A percentile compares a stretch with the other conserved stretches of the same genome.
phyloP scores from a whole-genome alignment of 2,888 invertebrate species.

The Argynnis bischoffii region DNA sequence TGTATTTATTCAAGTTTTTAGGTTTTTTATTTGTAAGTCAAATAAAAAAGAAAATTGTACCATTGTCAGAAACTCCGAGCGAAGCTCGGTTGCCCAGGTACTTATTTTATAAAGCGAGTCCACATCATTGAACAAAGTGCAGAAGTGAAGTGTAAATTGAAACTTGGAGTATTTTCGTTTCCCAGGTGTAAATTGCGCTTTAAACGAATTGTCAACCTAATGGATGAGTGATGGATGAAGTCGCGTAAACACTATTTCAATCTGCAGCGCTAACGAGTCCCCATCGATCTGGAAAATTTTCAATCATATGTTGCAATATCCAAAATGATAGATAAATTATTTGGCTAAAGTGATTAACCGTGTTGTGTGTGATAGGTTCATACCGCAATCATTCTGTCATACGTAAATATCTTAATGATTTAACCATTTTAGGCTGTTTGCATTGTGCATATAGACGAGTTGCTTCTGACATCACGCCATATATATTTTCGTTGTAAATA shows the following conservation, averaged over 20 bases:
- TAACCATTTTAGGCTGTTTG: background rate
- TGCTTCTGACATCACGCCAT: too few species aligned
- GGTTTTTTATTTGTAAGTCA: too few species aligned
- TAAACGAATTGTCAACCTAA: slow-evolving; percentile 48
- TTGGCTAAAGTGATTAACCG: slow-evolving; percentile 4
- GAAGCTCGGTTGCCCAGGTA: too few species aligned
- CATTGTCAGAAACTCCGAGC: too few species aligned
- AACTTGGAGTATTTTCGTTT: slow-evolving; percentile 38
- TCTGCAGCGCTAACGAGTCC: slow-evolving; percentile 46
- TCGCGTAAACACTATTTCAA: slow-evolving; percentile 44
- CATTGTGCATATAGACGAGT: too few species aligned
- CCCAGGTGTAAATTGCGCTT: slow-evolving; percentile 46
- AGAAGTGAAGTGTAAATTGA: slow-evolving; percentile 34
- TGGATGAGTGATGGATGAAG: slow-evolving; percentile 50
- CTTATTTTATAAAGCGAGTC: slow-evolving; percentile 4
- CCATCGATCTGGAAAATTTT: slow-evolving; percentile 42
- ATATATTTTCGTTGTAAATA: too few species aligned
- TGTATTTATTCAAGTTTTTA: too few species aligned
- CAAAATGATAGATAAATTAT: slow-evolving; percentile 18
- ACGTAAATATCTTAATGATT: background rate
- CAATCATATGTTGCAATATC: slow-evolving; percentile 13
- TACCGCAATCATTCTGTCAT: background rate
- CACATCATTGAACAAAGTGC: slow-evolving; percentile 13
- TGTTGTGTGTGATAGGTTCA: slow-evolving; percentile 5
- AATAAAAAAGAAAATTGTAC: too few species aligned